Evolutionary conservation across 1,140 invertebrate genomes (phyloP).

Genomic region (Anagrus nilaparvatae): DNA sequence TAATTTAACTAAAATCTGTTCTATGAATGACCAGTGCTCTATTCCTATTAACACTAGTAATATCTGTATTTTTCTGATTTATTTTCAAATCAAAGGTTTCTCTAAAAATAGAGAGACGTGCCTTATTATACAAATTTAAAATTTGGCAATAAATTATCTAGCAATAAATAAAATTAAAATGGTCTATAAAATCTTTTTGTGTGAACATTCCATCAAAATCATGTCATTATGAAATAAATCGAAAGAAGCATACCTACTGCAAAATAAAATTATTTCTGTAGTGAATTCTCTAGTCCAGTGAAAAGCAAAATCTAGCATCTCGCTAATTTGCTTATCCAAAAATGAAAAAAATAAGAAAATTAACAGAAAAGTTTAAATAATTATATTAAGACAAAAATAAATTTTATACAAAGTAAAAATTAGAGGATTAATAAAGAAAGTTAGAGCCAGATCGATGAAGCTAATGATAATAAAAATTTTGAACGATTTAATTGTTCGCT

Average conservation of each 20-base stretch:
- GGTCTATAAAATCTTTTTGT: background rate
- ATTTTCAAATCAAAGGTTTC: background rate
- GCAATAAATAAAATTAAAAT: background rate
- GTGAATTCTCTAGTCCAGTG: conserved; percentile 44
- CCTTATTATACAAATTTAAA: conserved; percentile 1
- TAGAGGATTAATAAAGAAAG: background rate
- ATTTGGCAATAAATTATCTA: background rate
- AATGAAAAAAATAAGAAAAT: conserved; percentile 23
- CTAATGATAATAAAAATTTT: background rate
- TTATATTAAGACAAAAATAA: background rate
- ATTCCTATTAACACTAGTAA: no score
- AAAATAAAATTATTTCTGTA: conserved; percentile 35
- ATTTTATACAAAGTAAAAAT: conserved; percentile 1
- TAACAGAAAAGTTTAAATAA: background rate
- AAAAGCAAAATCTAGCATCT: conserved; percentile 32
- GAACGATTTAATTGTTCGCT: background rate
- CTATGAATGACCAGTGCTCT: no score
- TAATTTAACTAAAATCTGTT: no score
- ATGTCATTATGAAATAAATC: conserved; percentile 1
- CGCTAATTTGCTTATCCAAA: conserved; percentile 34
- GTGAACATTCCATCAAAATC: background rate
- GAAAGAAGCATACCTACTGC: background rate
- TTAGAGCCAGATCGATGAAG: background rate
- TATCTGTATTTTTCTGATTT: no score
- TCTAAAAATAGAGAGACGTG: conserved; percentile 1